Conservation (phyloP, 2,113 vertebrate species). For the Leucopsar rothschildi region DNA sequence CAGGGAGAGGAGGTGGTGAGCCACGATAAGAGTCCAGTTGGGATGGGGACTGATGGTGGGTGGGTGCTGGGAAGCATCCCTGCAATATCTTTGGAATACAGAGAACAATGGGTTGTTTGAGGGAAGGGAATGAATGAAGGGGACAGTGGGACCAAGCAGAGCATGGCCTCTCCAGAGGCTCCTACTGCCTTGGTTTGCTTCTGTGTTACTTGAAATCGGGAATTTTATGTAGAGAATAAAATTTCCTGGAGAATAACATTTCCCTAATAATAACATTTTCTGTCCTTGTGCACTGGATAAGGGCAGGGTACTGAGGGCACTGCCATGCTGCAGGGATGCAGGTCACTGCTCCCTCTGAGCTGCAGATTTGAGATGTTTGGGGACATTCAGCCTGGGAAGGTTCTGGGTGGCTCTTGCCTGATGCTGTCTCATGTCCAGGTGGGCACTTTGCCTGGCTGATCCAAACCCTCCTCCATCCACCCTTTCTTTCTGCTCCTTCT, state of each 20-base stretch:
- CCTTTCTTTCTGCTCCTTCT: background rate
- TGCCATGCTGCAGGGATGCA: rapidly evolving
- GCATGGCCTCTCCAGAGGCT: background rate
- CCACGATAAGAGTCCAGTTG: background rate
- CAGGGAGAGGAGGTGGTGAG: background rate
- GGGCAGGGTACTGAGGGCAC: rapidly evolving
- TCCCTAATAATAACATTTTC: background rate
- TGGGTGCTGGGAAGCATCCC: background rate
- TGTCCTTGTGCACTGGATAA: rapidly evolving
- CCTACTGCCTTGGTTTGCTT: background rate
- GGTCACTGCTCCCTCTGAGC: background rate
- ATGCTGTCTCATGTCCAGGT: rapidly evolving
- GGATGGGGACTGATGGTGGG: background rate
- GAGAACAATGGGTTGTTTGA: background rate
- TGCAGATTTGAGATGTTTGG: background rate
- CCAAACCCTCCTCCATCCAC: background rate
- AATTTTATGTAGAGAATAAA: background rate
- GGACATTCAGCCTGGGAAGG: background rate
- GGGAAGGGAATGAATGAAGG: background rate
- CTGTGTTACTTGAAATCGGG: background rate
- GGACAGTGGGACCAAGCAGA: background rate
- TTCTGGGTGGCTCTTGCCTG: background rate
- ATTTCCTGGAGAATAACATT: background rate
- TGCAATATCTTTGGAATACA: background rate
- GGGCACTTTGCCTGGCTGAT: background rate